These are phyloP conservation scores for Amphiprion percula DNA, from an alignment of 2,113 vertebrate genomes.

Conservation along the genomic window DNA sequence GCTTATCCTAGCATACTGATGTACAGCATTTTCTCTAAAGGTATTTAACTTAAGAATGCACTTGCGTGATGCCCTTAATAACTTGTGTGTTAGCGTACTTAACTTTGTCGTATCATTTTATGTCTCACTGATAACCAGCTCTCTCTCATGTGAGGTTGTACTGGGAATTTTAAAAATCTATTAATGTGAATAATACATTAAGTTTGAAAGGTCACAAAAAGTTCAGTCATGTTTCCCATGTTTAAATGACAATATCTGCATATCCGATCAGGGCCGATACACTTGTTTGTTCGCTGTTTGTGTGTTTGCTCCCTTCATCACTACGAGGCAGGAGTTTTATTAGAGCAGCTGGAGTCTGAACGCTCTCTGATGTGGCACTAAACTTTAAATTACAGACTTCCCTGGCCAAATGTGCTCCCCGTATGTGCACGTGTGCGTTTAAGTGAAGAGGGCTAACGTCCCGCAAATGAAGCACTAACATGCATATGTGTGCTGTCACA, in stretches of 20 bases:
- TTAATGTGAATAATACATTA: slow-evolving; percentile 19
- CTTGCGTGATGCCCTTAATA: slow-evolving; percentile 23
- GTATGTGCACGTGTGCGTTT: slow-evolving; percentile 38
- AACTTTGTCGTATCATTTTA: slow-evolving; percentile 22
- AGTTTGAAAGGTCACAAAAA: slow-evolving; percentile 29
- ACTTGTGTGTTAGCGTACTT: neutral
- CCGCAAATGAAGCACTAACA: slow-evolving; percentile 23
- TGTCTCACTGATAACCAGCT: slow-evolving; percentile 41
- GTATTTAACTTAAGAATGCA: neutral
- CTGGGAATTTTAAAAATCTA: slow-evolving; percentile 10
- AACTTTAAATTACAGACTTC: slow-evolving; percentile 53
- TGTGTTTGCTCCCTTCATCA: slow-evolving; percentile 8
- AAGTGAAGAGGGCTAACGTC: neutral
- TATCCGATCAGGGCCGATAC: neutral
- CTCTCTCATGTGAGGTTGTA: neutral
- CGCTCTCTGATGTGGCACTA: slow-evolving; percentile 39
- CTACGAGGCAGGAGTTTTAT: slow-evolving; percentile 31
- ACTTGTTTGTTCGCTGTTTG: slow-evolving; percentile 11
- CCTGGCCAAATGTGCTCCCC: neutral
- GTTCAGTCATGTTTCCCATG: neutral
- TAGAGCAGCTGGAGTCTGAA: slow-evolving; percentile 48
- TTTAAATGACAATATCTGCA: neutral
- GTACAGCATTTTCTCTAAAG: slow-evolving; percentile 4
- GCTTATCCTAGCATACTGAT: neutral
- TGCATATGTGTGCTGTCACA: slow-evolving; percentile 48